Conservation (phyloP, 2,113 vertebrate species). For the Apodemus sylvaticus region DNA sequence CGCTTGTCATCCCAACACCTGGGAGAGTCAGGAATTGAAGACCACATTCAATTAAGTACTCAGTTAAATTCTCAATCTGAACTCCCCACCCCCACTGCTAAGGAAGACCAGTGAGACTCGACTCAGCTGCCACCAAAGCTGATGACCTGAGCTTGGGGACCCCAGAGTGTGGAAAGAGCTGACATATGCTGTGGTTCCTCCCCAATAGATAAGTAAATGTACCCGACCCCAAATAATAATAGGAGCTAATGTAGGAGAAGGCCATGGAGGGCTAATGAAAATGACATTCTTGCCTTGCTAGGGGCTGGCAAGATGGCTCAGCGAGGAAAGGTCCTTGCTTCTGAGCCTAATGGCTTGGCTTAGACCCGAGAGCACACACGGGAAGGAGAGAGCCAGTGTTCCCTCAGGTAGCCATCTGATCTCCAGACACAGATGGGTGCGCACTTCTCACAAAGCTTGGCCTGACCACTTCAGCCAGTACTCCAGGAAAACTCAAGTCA, state of each 20-base stretch:
- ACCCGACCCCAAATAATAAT: neutral
- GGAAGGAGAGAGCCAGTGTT: neutral
- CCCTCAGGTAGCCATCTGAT: neutral
- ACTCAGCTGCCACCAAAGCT: neutral
- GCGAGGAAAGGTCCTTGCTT: neutral
- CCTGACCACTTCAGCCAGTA: constrained; percentile 75
- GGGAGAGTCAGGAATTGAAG: neutral
- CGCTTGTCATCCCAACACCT: too few species aligned
- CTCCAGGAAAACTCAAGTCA: constrained; percentile 79
- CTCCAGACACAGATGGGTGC: neutral
- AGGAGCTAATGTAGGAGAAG: too few species aligned
- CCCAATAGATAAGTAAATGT: neutral
- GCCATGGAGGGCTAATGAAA: neutral
- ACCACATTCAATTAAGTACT: neutral
- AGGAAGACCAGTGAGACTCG: neutral
- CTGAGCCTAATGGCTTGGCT: neutral
- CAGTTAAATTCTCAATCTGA: neutral
- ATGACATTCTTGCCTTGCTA: neutral
- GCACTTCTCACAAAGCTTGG: constrained; percentile 23
- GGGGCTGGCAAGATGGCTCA: neutral
- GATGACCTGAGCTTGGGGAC: neutral
- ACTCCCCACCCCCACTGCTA: neutral
- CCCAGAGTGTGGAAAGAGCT: neutral
- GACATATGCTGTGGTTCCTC: neutral
- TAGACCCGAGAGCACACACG: neutral